phyloP scores from a whole-genome alignment of 2,888 invertebrate genomes.

The Salpingus planirostris region DNA sequence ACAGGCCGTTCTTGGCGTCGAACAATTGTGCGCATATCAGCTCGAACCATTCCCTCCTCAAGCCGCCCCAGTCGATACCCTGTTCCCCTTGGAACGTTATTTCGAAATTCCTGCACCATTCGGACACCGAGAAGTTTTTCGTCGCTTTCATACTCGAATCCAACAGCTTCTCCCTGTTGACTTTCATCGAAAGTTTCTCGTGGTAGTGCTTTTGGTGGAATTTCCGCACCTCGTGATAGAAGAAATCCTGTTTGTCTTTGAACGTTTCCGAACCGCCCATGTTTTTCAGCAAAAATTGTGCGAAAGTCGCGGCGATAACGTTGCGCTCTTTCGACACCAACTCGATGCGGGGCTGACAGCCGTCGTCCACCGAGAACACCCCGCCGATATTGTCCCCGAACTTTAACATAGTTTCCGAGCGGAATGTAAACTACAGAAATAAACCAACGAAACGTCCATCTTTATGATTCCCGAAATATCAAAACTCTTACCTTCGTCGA shows the following conservation, averaged over 20 bases:
- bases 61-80: slow-evolving; percentile 93
- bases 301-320: slow-evolving; percentile 87
- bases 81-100: slow-evolving; percentile 90
- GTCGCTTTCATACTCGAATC: slow-evolving; percentile 81
- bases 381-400: slow-evolving; percentile 43
- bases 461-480: slow-evolving; percentile 4
- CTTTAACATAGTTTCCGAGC: slow-evolving; percentile 45
- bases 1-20: slow-evolving; percentile 74
- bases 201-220: slow-evolving; percentile 82
- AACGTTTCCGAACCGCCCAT: slow-evolving; percentile 94
- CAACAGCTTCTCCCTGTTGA: slow-evolving; percentile 70
- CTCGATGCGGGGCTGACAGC: slow-evolving; percentile 79
- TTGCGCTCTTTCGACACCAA: slow-evolving; percentile 77
- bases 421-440: slow-evolving; percentile 55
- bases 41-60: slow-evolving; percentile 92
- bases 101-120: slow-evolving; percentile 94
- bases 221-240: slow-evolving; percentile 66
- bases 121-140: slow-evolving; percentile 73
- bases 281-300: slow-evolving; percentile 83
- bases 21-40: slow-evolving; percentile 79
- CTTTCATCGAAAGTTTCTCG: slow-evolving; percentile 75
- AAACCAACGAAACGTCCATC: neutral
- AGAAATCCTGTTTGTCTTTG: slow-evolving; percentile 54
- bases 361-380: slow-evolving; percentile 81
- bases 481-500: slow-evolving; percentile 71